Evolutionary conservation across 2,888 invertebrate species (phyloP).

Genomic region (Lobophora halterata): DNA sequence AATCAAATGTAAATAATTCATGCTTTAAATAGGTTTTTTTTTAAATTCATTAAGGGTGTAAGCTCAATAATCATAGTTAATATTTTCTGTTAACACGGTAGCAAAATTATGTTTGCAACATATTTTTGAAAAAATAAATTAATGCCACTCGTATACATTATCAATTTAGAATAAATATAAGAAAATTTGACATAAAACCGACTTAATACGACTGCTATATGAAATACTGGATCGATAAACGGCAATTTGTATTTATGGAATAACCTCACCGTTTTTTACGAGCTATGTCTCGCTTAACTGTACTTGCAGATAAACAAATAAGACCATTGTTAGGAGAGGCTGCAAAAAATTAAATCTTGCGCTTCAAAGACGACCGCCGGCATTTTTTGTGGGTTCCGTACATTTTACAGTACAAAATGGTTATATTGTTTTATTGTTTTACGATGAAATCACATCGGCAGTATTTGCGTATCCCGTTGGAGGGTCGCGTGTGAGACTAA

Average conservation of each 20-base stretch:
- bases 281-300: conserved; percentile 27
- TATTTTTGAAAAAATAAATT: too few relatives aligned
- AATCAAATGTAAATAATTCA: too few relatives aligned
- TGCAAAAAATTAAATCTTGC: conserved; percentile 24
- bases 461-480: conserved; percentile 19
- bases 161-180: too few relatives aligned
- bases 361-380: conserved; percentile 23
- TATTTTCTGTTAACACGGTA: too few relatives aligned
- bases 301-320: conserved; percentile 26
- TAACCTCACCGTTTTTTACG: conserved; percentile 3
- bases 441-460: conserved; percentile 13
- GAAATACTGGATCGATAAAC: too few relatives aligned
- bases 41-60: too few relatives aligned
- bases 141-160: too few relatives aligned
- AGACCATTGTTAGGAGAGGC: conserved; percentile 21
- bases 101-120: too few relatives aligned
- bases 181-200: neutral
- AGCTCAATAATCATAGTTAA: too few relatives aligned
- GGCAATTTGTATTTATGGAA: too few relatives aligned
- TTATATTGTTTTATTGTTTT: conserved; percentile 21
- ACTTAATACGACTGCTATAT: too few relatives aligned
- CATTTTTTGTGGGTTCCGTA: conserved; percentile 21
- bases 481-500: conserved; percentile 10
- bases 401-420: conserved; percentile 17
- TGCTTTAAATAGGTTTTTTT: too few relatives aligned